Evolutionary conservation across 2,888 invertebrate species (phyloP), one percentile per base, ranked within the genome.

Genomic region (Osmoderma eremita): DNA sequence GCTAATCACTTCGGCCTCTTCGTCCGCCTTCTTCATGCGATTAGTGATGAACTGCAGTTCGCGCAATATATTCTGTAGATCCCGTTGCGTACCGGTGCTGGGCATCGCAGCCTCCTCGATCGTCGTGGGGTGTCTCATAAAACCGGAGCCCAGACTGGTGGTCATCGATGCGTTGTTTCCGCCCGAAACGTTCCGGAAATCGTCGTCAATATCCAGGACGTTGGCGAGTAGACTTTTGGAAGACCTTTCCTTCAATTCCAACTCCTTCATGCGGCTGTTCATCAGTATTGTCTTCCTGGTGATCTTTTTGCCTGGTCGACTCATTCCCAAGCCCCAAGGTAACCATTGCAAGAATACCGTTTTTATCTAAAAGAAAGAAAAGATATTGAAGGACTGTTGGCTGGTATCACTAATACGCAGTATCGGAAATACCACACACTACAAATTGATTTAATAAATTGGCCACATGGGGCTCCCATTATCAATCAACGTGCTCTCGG

Each of bases 261-360:
- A 84, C 82, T 97, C 95, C 78, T 94, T 90, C 93, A 96, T 94
- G 77, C 94, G 88, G 81, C 93, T 93, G 80, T 90, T 91, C 90
- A 94, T 91, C 84, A 94, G 87, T 78, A 96, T 92, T 69, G 92
- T 92, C 84, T 95, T 95, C 75, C 94, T 87, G 67, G 95, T 93
- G 78, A 95, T 94, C 83, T 95, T 95, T 85, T 94, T 95, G 62
- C 96, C 97, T 48, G 98, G 98, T 78, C 98, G 90, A 78, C 91
- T 91, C 97, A 99, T 98, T 69, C 97, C 88, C 78, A 98, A 86
- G 72, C 97, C 88, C 94, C 96, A 97, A 69, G 98, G 98, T 80
- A 98, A 87, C 97, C 98, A 98, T 87, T 96, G 95, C 75, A 98
- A 90, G 84, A 99, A 94, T 78, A 97, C 90, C 76, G 92, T 91